Base-by-base conservation (phyloP, 2,888 invertebrate species). In the Agonopterix arenella region DNA sequence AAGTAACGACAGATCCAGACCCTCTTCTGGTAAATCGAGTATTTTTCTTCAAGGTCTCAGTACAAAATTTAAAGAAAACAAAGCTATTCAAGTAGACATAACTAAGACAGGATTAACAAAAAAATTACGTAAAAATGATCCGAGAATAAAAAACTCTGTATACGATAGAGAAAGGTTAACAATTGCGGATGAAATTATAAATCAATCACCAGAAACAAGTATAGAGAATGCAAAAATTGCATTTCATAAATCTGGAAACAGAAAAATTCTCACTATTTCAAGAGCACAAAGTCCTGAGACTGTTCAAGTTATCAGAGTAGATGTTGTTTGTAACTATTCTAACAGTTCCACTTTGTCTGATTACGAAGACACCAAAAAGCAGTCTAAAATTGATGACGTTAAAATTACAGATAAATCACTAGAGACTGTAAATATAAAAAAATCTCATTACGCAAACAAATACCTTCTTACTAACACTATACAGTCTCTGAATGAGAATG, bases 221-320 rank as follows among this genome's bases (percentile, higher is more conserved):
- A 59, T 61, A 45, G 64, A 72, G 16, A 70, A 78, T 47, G 70
- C 82, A 7, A 80, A 80, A 69, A 71, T 88, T 45, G 57, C 71
- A 42, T 86, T 69, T 62, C 67, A 73, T 47, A 84, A 76, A 48
- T 60, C 67, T 47, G 84, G 80, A 0, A 82, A 80, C 58, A 70
- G 85, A 52, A 88, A 85, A 70, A 84, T 86, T 57, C 67, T 90
- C 0, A 89, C 86, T 0, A 84, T 89, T 56, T 86, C 89, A 0
- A 74, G 86, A 45, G 66, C 79, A 8, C 83, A 80, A 54, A 89
- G 85, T 55, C 89, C 89, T 7, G 88, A 89, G 53, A 88, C 89
- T 0, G 74, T 88, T 8, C 89, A 90, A 67, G 79, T 90, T 1
- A 89, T 90, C 16, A 71, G 90, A 64, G 89, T 90, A 0, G 90